Base-by-base conservation (phyloP, 30 jellyfish, hydroid and myxozoan genomes). In the Mastigias papua region DNA sequence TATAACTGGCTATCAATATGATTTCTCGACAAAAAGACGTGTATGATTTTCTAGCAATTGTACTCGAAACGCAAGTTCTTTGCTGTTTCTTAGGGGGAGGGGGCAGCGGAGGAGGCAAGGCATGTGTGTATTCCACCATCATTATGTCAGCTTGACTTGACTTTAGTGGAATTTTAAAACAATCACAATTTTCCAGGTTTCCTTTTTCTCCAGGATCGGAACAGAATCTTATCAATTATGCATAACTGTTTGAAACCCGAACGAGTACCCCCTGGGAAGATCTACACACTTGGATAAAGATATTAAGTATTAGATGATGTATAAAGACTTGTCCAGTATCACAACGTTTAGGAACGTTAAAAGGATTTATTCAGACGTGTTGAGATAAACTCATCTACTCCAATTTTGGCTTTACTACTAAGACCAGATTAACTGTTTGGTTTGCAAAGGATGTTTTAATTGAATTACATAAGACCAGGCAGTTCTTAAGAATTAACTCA, bases 381-480 rank as follows among this genome's bases (percentile, higher is more conserved):
- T 20, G 35, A 26, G 54, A 42, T 42, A 42, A 42, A 42, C 54
- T 42, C 54, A 8, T 42, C 54, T 42, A 72, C 35, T 72, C 83
- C 83, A 72, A 30, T 72, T 72, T 72, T 49, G 35, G 67, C 83
- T 49, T 33, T 26, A 31, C 68, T 49, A 11, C 63, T 72, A 72
- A 72, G 34, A 49, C 6, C 35, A 72, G 83, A 72, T 72, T 72
- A 72, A 72, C 83, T 72, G 83, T 72, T 72, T 46, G 68, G 83
- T 72, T 49, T 72, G 34, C 68, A 72, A 72, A 72, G 65, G 83
- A 49, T 4, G 37, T 68, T 72, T 34, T 28, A 72, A 63, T 63
- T 72, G 68, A 72, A 72, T 33, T 63, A 63, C 35, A 63, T 63
- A 22, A 63, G 23, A 25, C 42, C 74, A 63, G 35, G 42, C 74